phyloP scores from a whole-genome alignment of 2,113 vertebrate species.

The Cercopithecus mona region DNA sequence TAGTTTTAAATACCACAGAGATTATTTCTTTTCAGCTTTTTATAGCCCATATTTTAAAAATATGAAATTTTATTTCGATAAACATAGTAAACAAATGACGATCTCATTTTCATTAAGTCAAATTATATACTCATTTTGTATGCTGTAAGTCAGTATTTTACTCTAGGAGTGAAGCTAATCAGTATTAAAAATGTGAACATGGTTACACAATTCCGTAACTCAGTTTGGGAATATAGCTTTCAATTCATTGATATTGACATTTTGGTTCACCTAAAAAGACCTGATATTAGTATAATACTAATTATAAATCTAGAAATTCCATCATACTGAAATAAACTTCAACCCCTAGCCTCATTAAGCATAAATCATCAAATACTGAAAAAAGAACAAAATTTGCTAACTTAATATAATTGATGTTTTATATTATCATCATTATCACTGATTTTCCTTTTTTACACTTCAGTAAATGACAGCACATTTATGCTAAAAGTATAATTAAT shows the following conservation, averaged over 20 bases:
- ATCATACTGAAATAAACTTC: conserved; percentile 55
- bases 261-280: conserved; percentile 29
- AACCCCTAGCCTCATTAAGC: conserved; percentile 22
- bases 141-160: conserved; percentile 42
- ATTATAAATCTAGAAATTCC: conserved; percentile 43
- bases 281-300: conserved; percentile 21
- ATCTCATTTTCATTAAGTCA: conserved; percentile 68
- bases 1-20: conserved; percentile 74
- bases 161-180: conserved; percentile 32
- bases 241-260: conserved; percentile 8
- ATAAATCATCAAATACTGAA: conserved; percentile 37
- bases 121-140: conserved; percentile 70
- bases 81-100: conserved; percentile 64
- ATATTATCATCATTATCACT: conserved; percentile 49
- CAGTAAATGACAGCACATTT: conserved; percentile 45
- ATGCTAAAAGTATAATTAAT: conserved; percentile 65
- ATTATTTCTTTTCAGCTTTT: conserved; percentile 66
- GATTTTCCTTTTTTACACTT: conserved; percentile 43
- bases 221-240: conserved; percentile 12
- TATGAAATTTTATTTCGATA: background rate
- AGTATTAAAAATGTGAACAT: conserved; percentile 19
- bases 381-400: conserved; percentile 61
- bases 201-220: background rate
- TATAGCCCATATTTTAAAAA: conserved; percentile 59
- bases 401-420: conserved; percentile 44